Evolutionary conservation across 1,140 invertebrate genomes (phyloP).

Genomic region (Drosophila lacteicornis): DNA sequence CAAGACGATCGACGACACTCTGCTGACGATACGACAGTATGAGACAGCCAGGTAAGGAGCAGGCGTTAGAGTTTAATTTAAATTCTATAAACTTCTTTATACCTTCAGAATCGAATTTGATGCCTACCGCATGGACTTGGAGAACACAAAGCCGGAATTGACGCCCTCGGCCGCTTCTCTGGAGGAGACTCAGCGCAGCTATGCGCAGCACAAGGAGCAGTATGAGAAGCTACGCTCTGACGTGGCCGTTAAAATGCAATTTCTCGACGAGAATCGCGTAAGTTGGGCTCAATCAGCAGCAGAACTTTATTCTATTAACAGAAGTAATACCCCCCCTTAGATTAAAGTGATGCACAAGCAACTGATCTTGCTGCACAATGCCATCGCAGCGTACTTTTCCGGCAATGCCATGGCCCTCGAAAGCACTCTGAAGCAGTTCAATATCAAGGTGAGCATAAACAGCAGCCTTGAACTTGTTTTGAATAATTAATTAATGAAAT

Average conservation of each 20-base stretch:
- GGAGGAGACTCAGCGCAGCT: slow-evolving; percentile 93
- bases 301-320: background rate
- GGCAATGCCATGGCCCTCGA: slow-evolving; percentile 97
- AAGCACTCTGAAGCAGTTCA: slow-evolving; percentile 98
- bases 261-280: slow-evolving; percentile 98
- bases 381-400: slow-evolving; percentile 97
- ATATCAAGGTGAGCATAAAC: slow-evolving; percentile 89
- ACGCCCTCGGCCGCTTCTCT: slow-evolving; percentile 89
- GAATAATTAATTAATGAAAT: too few species aligned
- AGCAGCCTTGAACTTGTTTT: background rate
- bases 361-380: slow-evolving; percentile 97
- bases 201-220: slow-evolving; percentile 93
- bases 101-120: slow-evolving; percentile 95
- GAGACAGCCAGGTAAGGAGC: slow-evolving; percentile 92
- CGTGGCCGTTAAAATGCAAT: slow-evolving; percentile 97
- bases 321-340: slow-evolving; percentile 86
- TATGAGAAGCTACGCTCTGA: slow-evolving; percentile 96
- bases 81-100: background rate
- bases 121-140: slow-evolving; percentile 97
- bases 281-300: slow-evolving; percentile 47
- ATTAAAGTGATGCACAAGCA: slow-evolving; percentile 99
- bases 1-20: slow-evolving; percentile 98
- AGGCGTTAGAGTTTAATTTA: too few species aligned
- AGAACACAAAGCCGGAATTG: slow-evolving; percentile 89
- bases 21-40: slow-evolving; percentile 96